Evolutionary conservation across 2,888 invertebrate species (phyloP).

Genomic region (Himalopsyche japonica): DNA sequence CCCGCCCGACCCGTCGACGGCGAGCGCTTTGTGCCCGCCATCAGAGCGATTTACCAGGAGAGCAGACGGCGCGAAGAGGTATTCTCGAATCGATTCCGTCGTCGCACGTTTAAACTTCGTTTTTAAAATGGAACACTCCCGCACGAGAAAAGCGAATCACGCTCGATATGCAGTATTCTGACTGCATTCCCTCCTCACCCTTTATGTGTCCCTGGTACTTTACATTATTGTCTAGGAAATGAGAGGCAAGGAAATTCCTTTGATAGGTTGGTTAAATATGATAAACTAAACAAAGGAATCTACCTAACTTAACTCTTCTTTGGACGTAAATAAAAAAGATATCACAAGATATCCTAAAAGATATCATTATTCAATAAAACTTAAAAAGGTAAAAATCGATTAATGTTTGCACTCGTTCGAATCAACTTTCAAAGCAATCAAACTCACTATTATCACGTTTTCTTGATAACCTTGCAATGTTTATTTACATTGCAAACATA

Average conservation of each 20-base stretch:
- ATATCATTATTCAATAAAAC: too few relatives aligned
- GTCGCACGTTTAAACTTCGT: not conserved
- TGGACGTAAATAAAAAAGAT: too few relatives aligned
- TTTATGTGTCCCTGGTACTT: not conserved
- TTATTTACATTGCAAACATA: not conserved
- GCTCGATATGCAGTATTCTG: not conserved
- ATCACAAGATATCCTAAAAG: too few relatives aligned
- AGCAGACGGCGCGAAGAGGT: constrained; percentile 7
- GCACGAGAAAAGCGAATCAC: constrained; percentile 3
- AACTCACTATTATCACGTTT: not conserved
- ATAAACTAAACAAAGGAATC: too few relatives aligned
- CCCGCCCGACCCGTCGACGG: constrained; percentile 2
- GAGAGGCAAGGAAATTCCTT: not conserved
- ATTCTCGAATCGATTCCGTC: constrained; percentile 15
- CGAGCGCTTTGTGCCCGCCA: not conserved
- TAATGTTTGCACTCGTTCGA: too few relatives aligned
- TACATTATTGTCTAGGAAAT: not conserved
- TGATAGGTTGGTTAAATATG: too few relatives aligned
- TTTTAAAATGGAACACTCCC: constrained; percentile 12
- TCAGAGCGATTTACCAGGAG: constrained; percentile 7
- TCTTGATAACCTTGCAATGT: not conserved
- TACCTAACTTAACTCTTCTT: too few relatives aligned
- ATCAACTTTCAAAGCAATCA: too few relatives aligned
- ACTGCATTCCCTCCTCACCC: not conserved
- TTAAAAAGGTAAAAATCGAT: too few relatives aligned